Conservation (phyloP, 2,888 invertebrate species). For the Carabus problematicus region DNA sequence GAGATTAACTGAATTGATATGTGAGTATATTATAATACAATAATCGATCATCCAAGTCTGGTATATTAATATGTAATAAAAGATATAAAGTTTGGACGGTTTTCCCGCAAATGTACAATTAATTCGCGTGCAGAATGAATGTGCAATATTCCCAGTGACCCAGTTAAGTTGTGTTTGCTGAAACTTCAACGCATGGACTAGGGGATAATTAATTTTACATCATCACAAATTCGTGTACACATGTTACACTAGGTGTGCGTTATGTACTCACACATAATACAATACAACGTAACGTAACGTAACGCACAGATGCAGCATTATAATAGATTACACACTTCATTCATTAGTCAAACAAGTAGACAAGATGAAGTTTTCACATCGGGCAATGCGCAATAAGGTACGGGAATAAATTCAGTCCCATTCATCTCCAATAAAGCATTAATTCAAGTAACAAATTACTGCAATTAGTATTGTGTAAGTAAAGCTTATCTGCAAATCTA, state of each 20-base stretch:
- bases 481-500: slow-evolving; percentile 28
- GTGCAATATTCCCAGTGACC: slow-evolving; percentile 25
- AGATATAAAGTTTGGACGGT: too few species aligned
- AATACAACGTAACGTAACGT: too few species aligned
- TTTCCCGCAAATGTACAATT: too few species aligned
- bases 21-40: too few species aligned
- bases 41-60: too few species aligned
- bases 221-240: too few species aligned
- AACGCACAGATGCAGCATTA: too few species aligned
- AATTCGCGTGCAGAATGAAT: background rate
- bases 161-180: slow-evolving; percentile 15
- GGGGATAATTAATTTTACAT: slow-evolving; percentile 24
- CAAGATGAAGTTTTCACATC: slow-evolving; percentile 17
- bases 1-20: too few species aligned
- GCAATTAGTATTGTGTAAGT: slow-evolving; percentile 40
- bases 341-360: slow-evolving; percentile 20
- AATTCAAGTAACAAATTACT: slow-evolving; percentile 36
- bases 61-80: too few species aligned
- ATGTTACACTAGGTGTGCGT: too few species aligned
- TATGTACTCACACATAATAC: too few species aligned
- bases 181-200: slow-evolving; percentile 13
- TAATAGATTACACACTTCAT: slow-evolving; percentile 10
- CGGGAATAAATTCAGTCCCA: slow-evolving; percentile 27
- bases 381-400: slow-evolving; percentile 10
- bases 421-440: slow-evolving; percentile 33